These are phyloP conservation scores for Eretmocerus hayati DNA, from an alignment of 2,888 invertebrate species.

Conservation along the genomic window DNA sequence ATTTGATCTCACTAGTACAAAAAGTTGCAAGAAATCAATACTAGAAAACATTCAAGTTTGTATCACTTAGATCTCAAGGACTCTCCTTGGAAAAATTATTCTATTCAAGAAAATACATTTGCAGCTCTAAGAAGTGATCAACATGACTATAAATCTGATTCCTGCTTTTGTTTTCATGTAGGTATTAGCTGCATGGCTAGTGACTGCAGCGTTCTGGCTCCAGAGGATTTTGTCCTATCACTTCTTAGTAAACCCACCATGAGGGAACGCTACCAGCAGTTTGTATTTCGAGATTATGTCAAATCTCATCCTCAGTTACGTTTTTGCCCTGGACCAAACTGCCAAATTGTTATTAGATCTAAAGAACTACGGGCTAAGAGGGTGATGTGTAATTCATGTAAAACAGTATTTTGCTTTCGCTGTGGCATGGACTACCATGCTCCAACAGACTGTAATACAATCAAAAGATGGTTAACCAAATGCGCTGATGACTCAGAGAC, in stretches of 20 bases:
- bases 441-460: constrained; percentile 92
- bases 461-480: constrained; percentile 97
- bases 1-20: too few relatives aligned
- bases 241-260: constrained; percentile 75
- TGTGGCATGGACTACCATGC: constrained; percentile 98
- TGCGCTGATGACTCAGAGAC: constrained; percentile 99
- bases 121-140: too few relatives aligned
- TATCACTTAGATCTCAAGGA: not conserved
- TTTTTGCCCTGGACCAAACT: constrained; percentile 95
- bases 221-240: constrained; percentile 90
- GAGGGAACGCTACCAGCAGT: constrained; percentile 89
- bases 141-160: too few relatives aligned
- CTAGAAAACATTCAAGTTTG: too few relatives aligned
- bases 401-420: constrained; percentile 83
- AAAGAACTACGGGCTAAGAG: constrained; percentile 76
- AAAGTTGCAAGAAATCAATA: too few relatives aligned
- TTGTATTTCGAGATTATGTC: constrained; percentile 94
- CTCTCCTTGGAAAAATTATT: too few relatives aligned
- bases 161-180: not conserved
- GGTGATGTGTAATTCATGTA: constrained; percentile 82
- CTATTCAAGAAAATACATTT: too few relatives aligned
- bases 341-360: constrained; percentile 81
- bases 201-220: constrained; percentile 88
- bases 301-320: constrained; percentile 84
- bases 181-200: constrained; percentile 97